Base-by-base conservation (phyloP, 2,888 invertebrate species). In the Hoplodrina ambigua region DNA sequence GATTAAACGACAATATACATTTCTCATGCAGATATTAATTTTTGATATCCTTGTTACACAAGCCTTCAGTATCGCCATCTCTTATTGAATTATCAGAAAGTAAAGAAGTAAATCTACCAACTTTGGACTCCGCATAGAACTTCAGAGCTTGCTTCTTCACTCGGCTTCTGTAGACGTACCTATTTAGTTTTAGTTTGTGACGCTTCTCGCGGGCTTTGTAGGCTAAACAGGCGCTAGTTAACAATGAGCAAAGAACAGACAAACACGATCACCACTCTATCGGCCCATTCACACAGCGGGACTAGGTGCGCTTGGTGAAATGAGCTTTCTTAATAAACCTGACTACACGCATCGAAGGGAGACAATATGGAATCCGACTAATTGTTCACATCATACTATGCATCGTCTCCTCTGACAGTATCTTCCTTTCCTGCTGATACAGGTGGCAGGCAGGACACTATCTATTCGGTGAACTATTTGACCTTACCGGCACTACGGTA, bases 81-180 rank as follows among this genome's bases (percentile, higher is more conserved):
- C 19, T 61, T 25, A 75, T 72, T 65, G 53, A 70, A 71, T 78
- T 73, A 78, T 81, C 82, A 82, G 81, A 78, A 81, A 81, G 78
- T 80, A 83, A 85, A 85, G 74, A 76, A 69, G 72, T 76, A 69
- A 69, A 71, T 79, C 71, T 65, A 76, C 80, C 76, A 58, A 79
- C 66, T 80, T 75, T 75, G 72, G 61, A 70, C 67, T 74, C 75
- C 74, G 70, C 79, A 62, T 81, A 84, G 80, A 84, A 78, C 80
- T 81, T 86, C 88, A 83, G 88, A 91, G 91, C 91, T 92, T 89
- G 92, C 92, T 93, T 94, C 88, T 86, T 90, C 90, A 92, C 88
- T 85, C 87, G 87, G 94, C 94, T 93, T 94, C 66, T 75, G 89
- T 94, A 93, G 92, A 89, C 81, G 87, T 78, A 82, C 87, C 90